A percentile compares a stretch with the other conserved stretches of the same genome.
phyloP scores from a whole-genome alignment of 2,888 invertebrate genomes.

The Aphelenchoides bicaudatus region DNA sequence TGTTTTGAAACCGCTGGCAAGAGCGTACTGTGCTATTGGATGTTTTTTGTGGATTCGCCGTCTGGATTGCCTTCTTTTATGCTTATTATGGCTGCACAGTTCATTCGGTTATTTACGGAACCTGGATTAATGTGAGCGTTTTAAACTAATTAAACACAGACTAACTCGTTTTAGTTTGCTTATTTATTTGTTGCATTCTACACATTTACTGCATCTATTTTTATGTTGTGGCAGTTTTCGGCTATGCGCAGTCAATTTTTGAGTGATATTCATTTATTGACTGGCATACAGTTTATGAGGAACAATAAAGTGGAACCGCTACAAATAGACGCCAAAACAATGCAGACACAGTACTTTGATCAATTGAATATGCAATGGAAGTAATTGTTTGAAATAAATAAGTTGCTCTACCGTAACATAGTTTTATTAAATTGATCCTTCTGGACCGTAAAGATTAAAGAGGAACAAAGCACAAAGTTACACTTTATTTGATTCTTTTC shows the following conservation, averaged over 20 bases:
- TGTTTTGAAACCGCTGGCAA: not conserved
- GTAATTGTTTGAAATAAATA: too few species aligned
- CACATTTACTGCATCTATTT: not conserved
- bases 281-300: not conserved
- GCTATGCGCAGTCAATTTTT: slow-evolving; percentile 1
- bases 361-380: too few species aligned
- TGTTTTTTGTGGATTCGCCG: not conserved
- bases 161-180: not conserved
- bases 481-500: too few species aligned
- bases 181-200: slow-evolving; percentile 1
- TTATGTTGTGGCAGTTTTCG: slow-evolving; percentile 1
- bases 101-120: slow-evolving; percentile 3
- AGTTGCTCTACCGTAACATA: too few species aligned
- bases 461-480: too few species aligned
- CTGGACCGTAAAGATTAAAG: too few species aligned
- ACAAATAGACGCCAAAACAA: not conserved
- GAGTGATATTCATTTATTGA: not conserved
- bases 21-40: slow-evolving; percentile 2
- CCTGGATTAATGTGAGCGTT: not conserved
- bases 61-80: not conserved
- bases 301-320: not conserved
- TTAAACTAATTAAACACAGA: not conserved
- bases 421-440: too few species aligned
- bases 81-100: slow-evolving; percentile 4
- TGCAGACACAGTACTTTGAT: slow-evolving; percentile 7